Conservation (phyloP, 2,888 invertebrate genomes). For the Drosophila koepferae region DNA sequence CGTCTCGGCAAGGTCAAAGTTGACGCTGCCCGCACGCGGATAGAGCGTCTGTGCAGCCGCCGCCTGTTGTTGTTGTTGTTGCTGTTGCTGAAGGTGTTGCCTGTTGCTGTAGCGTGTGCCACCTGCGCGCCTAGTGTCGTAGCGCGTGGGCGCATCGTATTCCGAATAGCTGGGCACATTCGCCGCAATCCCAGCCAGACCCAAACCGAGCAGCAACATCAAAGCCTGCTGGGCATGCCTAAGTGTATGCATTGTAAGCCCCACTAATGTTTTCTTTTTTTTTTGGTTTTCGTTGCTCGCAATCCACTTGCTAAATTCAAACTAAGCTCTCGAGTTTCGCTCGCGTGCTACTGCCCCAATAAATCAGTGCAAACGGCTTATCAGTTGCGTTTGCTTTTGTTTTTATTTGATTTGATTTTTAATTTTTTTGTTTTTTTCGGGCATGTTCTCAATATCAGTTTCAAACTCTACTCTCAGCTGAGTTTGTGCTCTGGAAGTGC, state of each 20-base stretch:
- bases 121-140: slow-evolving; percentile 31
- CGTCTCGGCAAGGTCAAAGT: slow-evolving; percentile 21
- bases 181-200: slow-evolving; percentile 16
- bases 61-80: slow-evolving; percentile 41
- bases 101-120: slow-evolving; percentile 26
- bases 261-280: not conserved
- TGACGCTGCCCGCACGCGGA: slow-evolving; percentile 37
- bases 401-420: not conserved
- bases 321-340: slow-evolving; percentile 53
- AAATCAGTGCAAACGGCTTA: slow-evolving; percentile 51
- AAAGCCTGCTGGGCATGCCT: slow-evolving; percentile 21
- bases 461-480: slow-evolving; percentile 5
- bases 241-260: slow-evolving; percentile 32
- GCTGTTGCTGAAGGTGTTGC: slow-evolving; percentile 49
- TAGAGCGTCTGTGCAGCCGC: slow-evolving; percentile 17
- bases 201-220: slow-evolving; percentile 22
- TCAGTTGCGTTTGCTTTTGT: slow-evolving; percentile 44
- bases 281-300: slow-evolving; percentile 34
- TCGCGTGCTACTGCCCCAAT: slow-evolving; percentile 45
- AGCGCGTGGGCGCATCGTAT: slow-evolving; percentile 43
- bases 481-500: not conserved
- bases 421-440: slow-evolving; percentile 21
- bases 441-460: slow-evolving; percentile 8
- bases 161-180: slow-evolving; percentile 51
- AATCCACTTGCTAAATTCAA: slow-evolving; percentile 54